Evolutionary conservation across 2,888 invertebrate species (phyloP).

Genomic region (Hypselothyrea guttata): DNA sequence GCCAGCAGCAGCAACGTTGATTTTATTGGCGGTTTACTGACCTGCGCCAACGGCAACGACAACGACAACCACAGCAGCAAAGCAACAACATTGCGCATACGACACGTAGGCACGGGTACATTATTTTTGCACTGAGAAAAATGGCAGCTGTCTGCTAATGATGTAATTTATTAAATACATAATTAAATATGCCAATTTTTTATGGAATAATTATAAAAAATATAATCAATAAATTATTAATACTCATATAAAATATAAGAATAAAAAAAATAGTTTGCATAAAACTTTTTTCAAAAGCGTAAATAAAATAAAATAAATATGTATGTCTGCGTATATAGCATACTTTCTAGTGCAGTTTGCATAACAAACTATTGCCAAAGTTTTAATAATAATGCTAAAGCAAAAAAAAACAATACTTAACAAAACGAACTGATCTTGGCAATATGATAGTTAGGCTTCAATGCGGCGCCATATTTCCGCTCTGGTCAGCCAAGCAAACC

Average conservation of each 20-base stretch:
- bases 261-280: no score
- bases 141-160: no score
- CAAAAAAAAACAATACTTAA: conserved; percentile 45
- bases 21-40: conserved; percentile 78
- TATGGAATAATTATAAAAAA: no score
- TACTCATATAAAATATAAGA: no score
- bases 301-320: no score
- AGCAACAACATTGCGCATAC: conserved; percentile 62
- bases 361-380: neutral
- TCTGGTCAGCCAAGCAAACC: conserved; percentile 39
- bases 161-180: no score
- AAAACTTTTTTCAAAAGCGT: no score
- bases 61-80: conserved; percentile 15
- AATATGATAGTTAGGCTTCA: conserved; percentile 77
- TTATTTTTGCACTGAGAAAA: conserved; percentile 17
- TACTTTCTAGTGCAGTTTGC: conserved; percentile 18
- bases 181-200: no score
- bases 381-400: conserved; percentile 11
- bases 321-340: conserved; percentile 14
- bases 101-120: conserved; percentile 51
- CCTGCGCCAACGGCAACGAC: conserved; percentile 61
- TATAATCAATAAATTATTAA: no score
- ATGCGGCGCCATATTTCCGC: conserved; percentile 74
- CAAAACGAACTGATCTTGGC: conserved; percentile 60
- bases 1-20: conserved; percentile 55